Base-by-base conservation (phyloP, 1,140 invertebrate species). In the Solenopsis invicta region DNA sequence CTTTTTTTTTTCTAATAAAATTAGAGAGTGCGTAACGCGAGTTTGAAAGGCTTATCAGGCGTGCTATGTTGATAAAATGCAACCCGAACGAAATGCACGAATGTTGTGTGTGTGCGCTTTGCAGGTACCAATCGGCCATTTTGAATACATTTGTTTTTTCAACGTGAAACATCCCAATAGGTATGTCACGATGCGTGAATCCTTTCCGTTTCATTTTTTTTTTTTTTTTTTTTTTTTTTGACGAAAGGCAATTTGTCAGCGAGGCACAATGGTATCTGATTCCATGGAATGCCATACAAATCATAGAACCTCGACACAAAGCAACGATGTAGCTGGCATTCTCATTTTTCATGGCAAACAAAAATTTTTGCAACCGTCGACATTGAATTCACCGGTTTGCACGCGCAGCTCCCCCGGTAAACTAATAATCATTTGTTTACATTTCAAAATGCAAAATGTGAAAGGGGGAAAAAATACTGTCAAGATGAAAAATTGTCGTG, bases 121-220 rank as follows among this genome's bases (percentile, higher is more conserved):
- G 41, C 41, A 82, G 37, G 50, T 24, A 56, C 34, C 64, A 77
- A 59, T 67, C 34, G 59, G n/a, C 54, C 52, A 77, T 85, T 78
- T 61, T 59, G 78, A 88, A 85, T 85, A 77, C 21, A 52, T 72
- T 52, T 81, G 50, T 76, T 54, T 77, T 74, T 54, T 21, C 71
- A 64, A 69, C 24, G 54, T 29, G 37, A 62, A 62, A 24, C 54
- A 24, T 50, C 34, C 64, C 62, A 82, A 87, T 87, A 87, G 71
- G 18, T 88, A 87, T 66, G 71, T 69, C 61, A 67, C 76, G 69
- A 87, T 88, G 87, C 87, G 87, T 87, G 76, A 87, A 87, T 88
- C 85, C 85, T 82, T 88, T 87, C 69, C 71, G 48, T 64, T 82
- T n/a, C n/a, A n/a, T n/a, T n/a, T n/a, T n/a, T n/a, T 87, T 85